Base-by-base conservation (phyloP, 2,113 vertebrate genomes). In the Ageneiosus marmoratus region DNA sequence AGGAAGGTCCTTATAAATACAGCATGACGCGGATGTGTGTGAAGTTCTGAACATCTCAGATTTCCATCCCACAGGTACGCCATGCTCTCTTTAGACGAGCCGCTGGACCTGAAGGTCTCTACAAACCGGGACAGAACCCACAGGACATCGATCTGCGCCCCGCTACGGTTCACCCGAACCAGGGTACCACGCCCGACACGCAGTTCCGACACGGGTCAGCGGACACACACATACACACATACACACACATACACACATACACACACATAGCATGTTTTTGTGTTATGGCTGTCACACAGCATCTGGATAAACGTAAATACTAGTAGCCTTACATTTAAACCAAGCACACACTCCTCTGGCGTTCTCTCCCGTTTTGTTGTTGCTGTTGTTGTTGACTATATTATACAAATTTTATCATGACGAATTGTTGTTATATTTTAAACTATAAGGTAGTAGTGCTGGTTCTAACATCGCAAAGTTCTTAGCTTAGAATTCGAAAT, bases 1-100 rank as follows among this genome's bases (percentile, higher is more conserved):
- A 3, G 5, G 37, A 41, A 41, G 37, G 37, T 41, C 37, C 37
- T 41, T 5, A 41, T 2, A 3, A 41, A 5, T 41, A 41, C 37
- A 41, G 37, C 37, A 41, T 41, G 37, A 41, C 37, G 5, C 50
- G 46, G 18, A n/a, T 27, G 44, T 0, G 44, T 11, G 41, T 29
- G 12, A 50, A 24, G 4, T 50, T 18, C 24, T 50, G 58, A 56
- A 74, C 13, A 37, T 74, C 27, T 4, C 0, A 3, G n/a, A 55
- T 34, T n/a, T 70, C 85, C 80, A 79, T 78, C 80, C 10, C 22
- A 70, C 82, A 73, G 73, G 24, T 70, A 83, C 82, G 76, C 89
- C 93, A 98, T 99, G 97, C 93, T 97, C 89, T 97, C 97, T 16
- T 80, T 98, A 92, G 97, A 99, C 80, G 97, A 99, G 90, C 97